phyloP scores from a whole-genome alignment of 2,797 vertebrate species.

The Acanthurus tractus region DNA sequence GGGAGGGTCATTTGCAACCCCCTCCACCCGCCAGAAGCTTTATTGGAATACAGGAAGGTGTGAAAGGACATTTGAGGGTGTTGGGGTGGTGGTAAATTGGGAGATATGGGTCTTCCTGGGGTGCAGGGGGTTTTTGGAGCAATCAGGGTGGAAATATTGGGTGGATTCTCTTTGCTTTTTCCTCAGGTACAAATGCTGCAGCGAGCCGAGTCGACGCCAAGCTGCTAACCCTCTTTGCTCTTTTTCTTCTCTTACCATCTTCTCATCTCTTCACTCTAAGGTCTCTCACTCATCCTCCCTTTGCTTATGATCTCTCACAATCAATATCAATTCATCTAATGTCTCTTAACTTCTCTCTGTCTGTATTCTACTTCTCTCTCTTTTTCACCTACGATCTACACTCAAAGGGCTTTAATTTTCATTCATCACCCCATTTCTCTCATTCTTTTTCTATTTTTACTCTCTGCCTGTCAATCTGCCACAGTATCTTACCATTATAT shows the following conservation, averaged over 20 bases:
- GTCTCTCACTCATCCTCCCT: constrained; percentile 38
- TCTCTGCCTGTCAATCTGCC: constrained; percentile 40
- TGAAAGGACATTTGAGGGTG: constrained; percentile 53
- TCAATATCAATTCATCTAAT: constrained; percentile 51
- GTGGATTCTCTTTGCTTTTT: constrained; percentile 83
- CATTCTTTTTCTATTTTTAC: constrained; percentile 47
- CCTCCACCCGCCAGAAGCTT: constrained; percentile 55
- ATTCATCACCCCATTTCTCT: constrained; percentile 11
- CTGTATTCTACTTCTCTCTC: constrained; percentile 32
- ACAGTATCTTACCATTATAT: constrained; percentile 51
- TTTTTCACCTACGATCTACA: constrained; percentile 20
- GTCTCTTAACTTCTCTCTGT: constrained; percentile 27
- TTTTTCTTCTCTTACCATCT: constrained; percentile 24
- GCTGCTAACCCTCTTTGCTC: constrained; percentile 60
- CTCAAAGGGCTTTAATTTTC: constrained; percentile 39
- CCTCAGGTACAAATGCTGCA: constrained; percentile 71
- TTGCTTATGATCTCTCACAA: constrained; percentile 44
- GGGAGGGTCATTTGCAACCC: constrained; percentile 69
- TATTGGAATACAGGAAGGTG: constrained; percentile 38
- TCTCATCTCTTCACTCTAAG: constrained; percentile 40
- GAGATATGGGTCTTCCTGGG: constrained; percentile 26
- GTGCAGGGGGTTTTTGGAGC: constrained; percentile 39
- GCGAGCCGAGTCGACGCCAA: constrained; percentile 30
- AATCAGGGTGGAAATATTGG: constrained; percentile 43
- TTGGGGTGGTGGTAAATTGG: constrained; percentile 27